Evolutionary conservation across 2,113 vertebrate species (phyloP).

Genomic region (Ophiodon elongatus): DNA sequence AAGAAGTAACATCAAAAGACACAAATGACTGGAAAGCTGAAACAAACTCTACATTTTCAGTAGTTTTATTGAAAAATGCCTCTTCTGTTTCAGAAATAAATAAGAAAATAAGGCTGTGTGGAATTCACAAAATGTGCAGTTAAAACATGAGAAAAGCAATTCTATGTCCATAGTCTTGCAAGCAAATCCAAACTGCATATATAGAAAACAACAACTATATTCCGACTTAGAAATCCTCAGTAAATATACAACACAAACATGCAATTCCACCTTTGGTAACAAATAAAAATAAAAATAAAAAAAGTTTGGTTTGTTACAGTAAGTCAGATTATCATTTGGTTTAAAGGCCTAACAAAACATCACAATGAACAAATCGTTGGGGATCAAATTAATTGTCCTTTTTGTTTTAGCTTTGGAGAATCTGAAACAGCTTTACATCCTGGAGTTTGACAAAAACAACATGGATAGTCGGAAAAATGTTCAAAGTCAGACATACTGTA

Average conservation of each 20-base stretch:
- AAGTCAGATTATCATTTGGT: slow-evolving; percentile 87
- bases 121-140: slow-evolving; percentile 99
- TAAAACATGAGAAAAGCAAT: slow-evolving; percentile 98
- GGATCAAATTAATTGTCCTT: slow-evolving; percentile 38
- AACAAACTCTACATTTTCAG: slow-evolving; percentile 92
- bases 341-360: slow-evolving; percentile 87
- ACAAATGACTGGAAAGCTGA: slow-evolving; percentile 33
- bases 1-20: background rate
- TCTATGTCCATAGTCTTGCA: slow-evolving; percentile 97
- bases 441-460: slow-evolving; percentile 53
- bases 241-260: slow-evolving; percentile 99
- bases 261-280: slow-evolving; percentile 95
- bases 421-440: slow-evolving; percentile 67
- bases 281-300: slow-evolving; percentile 53
- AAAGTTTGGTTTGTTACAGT: slow-evolving; percentile 90
- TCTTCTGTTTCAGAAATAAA: slow-evolving; percentile 99
- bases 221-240: slow-evolving; percentile 89
- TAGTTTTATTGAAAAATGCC: slow-evolving; percentile 99
- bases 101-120: slow-evolving; percentile 99
- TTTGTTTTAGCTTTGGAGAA: slow-evolving; percentile 56
- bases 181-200: slow-evolving; percentile 96
- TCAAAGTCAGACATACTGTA: slow-evolving; percentile 43
- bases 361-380: slow-evolving; percentile 83
- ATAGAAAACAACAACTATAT: slow-evolving; percentile 88
- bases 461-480: slow-evolving; percentile 29